Base-by-base conservation (phyloP, 2,888 invertebrate genomes). In the Coecobrya sp. region DNA sequence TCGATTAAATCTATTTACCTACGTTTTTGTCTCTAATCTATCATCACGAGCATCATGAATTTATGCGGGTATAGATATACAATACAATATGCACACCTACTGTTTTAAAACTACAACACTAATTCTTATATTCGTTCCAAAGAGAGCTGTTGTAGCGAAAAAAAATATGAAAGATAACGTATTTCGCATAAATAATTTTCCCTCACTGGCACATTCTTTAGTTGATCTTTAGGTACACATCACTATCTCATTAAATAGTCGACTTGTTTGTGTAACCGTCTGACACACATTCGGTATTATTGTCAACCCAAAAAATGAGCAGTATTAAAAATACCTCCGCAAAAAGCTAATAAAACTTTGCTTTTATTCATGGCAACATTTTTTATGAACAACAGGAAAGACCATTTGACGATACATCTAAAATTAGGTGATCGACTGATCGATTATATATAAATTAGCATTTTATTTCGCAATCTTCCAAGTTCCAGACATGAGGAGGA, bases 231-330 rank as follows among this genome's bases (percentile, higher is more conserved):
- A 87, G 25, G 59, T 27, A 16, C 42, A 52, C 36, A 79, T n/a
- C 19, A 73, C 22, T 36, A 22, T 42, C 13, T 36, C 68, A 49
- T 36, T 27, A 59, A 52, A 16, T 45, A 79, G 52, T 25, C 22
- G 25, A 13, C 25, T 25, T 79, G 79, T 27, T 88, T 88, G 36
- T 79, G 27, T 81, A 76, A 88, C 81, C 65, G 79, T 79, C 45
- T 88, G 88, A 88, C 79, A 79, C 79, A 88, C 45, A 88, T 88
- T 79, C 36, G 1, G 7, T 22, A 19, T 25, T 62, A 25, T 22
- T 62, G 70, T 70, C 70, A 22, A 42, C 42, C 11, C 13, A 79
- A 79, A 70, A 36, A 16, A 42, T 25, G 45, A 76, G 76, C 76
- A 42, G 13, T 10, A 13, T 3, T 49, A 13, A 49, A 49, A 62